phyloP scores from a whole-genome alignment of 2,888 invertebrate species.

The Strigamia crassipes region DNA sequence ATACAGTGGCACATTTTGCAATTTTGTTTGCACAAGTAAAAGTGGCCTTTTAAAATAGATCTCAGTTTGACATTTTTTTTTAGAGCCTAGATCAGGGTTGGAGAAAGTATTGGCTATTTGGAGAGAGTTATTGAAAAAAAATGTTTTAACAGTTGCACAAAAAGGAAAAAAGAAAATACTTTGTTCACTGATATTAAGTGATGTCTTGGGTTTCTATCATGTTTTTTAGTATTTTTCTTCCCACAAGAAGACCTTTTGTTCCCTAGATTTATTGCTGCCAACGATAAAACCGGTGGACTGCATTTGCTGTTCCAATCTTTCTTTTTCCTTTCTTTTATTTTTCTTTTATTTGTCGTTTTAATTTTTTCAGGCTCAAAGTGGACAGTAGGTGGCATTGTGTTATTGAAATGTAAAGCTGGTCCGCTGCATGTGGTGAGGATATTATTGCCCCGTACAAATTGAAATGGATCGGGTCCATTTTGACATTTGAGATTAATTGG shows the following conservation, averaged over 20 bases:
- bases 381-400: not conserved
- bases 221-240: not conserved
- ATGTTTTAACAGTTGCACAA: not conserved
- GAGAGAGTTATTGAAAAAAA: constrained; percentile 3
- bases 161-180: not conserved
- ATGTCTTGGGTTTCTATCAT: constrained; percentile 9
- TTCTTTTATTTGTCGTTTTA: not conserved
- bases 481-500: constrained; percentile 15
- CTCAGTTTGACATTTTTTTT: not conserved
- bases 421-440: not conserved
- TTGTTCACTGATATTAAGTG: constrained; percentile 17
- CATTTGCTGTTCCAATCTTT: not conserved
- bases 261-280: constrained; percentile 36
- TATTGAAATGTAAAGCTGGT: not conserved
- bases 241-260: not conserved
- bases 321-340: not conserved
- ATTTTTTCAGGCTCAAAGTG: not conserved
- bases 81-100: not conserved
- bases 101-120: not conserved
- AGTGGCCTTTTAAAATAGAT: no score
- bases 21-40: no score
- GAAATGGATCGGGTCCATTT: constrained; percentile 16
- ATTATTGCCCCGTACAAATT: not conserved
- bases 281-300: not conserved
- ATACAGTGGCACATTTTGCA: no score